These are phyloP conservation scores for Willowsia nigromaculata DNA, from an alignment of 2,888 invertebrate genomes.

Conservation along the genomic window DNA sequence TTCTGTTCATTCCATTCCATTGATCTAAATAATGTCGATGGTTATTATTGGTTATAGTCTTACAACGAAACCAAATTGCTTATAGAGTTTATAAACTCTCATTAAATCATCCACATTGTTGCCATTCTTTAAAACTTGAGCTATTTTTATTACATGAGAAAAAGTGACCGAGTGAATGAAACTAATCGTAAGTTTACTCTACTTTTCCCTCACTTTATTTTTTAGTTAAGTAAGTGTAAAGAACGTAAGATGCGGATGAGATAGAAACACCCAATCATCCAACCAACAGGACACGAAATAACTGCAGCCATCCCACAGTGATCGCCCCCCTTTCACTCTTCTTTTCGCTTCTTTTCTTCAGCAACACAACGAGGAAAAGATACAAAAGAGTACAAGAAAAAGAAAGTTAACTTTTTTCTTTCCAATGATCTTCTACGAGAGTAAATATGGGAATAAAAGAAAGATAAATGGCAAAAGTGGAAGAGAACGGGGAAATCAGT, in stretches of 20 bases:
- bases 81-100: background rate
- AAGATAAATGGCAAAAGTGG: background rate
- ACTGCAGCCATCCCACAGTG: background rate
- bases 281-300: background rate
- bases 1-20: too few relatives aligned
- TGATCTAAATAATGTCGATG: too few relatives aligned
- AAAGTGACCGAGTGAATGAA: background rate
- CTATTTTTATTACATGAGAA: background rate
- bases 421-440: background rate
- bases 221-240: conserved; percentile 11
- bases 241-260: background rate
- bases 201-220: background rate
- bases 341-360: background rate
- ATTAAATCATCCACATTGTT: background rate
- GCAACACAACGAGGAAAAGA: background rate
- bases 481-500: background rate
- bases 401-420: background rate
- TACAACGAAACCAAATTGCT: background rate
- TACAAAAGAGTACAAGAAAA: background rate
- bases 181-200: background rate
- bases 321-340: background rate
- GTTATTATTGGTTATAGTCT: too few relatives aligned
- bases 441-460: background rate
- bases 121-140: background rate
- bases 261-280: background rate